These are phyloP conservation scores for Agonopterix heracliana DNA, from an alignment of 2,888 invertebrate species.

Conservation along the genomic window DNA sequence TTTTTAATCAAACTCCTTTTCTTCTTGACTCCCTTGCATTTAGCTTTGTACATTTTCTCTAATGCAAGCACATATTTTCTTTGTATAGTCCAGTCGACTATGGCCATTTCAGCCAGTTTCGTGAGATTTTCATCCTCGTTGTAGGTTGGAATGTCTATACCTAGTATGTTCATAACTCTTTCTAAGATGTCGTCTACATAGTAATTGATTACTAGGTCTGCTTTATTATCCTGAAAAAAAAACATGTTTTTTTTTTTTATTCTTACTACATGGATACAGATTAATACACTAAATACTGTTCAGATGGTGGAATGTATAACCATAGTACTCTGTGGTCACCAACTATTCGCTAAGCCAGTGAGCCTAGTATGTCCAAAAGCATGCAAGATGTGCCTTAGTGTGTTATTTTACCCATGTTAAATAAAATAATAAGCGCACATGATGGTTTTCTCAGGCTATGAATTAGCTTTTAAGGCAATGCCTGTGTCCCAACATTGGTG, in stretches of 20 bases:
- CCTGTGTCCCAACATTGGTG: too few species aligned
- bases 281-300: not conserved
- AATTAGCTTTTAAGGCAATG: too few species aligned
- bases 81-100: conserved; percentile 85
- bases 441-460: too few species aligned
- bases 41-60: conserved; percentile 75
- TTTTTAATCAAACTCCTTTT: conserved; percentile 52
- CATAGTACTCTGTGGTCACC: too few species aligned
- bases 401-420: too few species aligned
- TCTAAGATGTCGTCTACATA: conserved; percentile 91
- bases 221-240: conserved; percentile 88
- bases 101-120: conserved; percentile 56
- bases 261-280: conserved; percentile 3
- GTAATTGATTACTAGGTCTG: conserved; percentile 90
- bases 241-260: not conserved
- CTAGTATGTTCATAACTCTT: conserved; percentile 84
- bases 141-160: conserved; percentile 85
- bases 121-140: conserved; percentile 80
- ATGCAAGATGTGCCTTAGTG: too few species aligned
- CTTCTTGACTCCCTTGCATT: conserved; percentile 68
- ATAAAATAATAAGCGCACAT: too few species aligned
- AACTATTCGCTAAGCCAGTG: not conserved
- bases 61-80: conserved; percentile 75
- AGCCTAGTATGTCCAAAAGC: too few species aligned
- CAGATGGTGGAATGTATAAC: too few species aligned